These are phyloP conservation scores for Pantherophis alleghaniensis DNA, from an alignment of 2,797 vertebrate genomes.

Conservation along the genomic window DNA sequence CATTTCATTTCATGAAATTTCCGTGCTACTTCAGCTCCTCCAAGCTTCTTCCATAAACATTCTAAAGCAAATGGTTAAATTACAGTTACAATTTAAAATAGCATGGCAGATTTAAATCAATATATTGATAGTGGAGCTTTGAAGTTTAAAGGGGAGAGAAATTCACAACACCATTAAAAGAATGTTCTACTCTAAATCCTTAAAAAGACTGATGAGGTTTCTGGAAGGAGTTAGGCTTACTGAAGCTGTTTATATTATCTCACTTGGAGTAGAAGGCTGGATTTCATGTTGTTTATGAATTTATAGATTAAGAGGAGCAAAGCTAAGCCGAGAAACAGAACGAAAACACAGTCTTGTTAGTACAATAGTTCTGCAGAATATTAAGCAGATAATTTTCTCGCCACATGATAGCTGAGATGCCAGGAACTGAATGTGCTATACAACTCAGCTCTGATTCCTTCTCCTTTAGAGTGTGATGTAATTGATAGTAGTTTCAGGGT, in stretches of 20 bases:
- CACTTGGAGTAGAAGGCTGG: not conserved
- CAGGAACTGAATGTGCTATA: not conserved
- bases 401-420: not conserved
- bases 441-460: not conserved
- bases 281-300: not conserved
- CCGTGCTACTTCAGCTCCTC: not conserved
- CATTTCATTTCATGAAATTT: not conserved
- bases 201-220: not conserved
- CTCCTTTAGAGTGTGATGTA: not conserved
- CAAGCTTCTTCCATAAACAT: not conserved
- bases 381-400: not conserved
- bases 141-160: not conserved
- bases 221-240: not conserved
- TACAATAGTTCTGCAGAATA: not conserved
- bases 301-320: not conserved
- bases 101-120: not conserved
- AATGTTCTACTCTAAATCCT: not conserved
- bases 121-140: not conserved
- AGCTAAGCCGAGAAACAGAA: not conserved
- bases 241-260: not conserved
- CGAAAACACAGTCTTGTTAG: not conserved
- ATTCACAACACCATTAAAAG: not conserved
- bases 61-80: not conserved
- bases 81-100: not conserved
- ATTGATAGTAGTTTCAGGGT: not conserved